phyloP scores from a whole-genome alignment of 2,797 vertebrate genomes.

The Ctenopoma multispine region DNA sequence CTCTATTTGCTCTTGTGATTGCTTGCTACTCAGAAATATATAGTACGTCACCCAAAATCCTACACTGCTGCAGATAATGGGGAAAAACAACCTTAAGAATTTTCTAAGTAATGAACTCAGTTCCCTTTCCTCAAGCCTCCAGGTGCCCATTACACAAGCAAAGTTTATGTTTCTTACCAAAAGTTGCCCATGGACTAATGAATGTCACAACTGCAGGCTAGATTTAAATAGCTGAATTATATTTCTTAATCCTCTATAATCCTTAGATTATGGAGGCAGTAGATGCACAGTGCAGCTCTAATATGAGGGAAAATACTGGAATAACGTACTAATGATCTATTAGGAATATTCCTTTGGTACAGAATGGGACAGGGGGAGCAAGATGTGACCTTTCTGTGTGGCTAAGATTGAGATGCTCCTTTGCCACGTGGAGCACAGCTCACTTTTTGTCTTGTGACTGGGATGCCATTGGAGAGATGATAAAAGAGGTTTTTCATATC shows the following conservation, averaged over 20 bases:
- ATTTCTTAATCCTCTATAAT: slow-evolving; percentile 12
- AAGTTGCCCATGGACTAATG: neutral
- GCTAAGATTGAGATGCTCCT: slow-evolving; percentile 1
- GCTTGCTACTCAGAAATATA: slow-evolving; percentile 41
- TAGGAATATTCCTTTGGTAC: no score
- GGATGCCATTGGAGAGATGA: slow-evolving; percentile 28
- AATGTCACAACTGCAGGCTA: neutral
- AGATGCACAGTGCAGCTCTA: neutral
- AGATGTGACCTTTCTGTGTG: slow-evolving; percentile 6
- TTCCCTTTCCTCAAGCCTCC: neutral
- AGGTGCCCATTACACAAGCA: neutral
- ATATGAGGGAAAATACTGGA: no score
- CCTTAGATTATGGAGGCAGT: neutral
- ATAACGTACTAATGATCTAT: no score
- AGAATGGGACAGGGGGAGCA: neutral
- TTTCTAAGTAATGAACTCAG: slow-evolving; percentile 12
- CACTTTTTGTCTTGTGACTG: slow-evolving; percentile 21
- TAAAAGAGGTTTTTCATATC: slow-evolving; percentile 23
- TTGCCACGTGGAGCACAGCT: slow-evolving; percentile 15
- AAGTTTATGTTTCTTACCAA: slow-evolving; percentile 1
- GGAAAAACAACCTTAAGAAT: slow-evolving; percentile 9
- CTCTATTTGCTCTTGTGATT: slow-evolving; percentile 52
- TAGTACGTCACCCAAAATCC: neutral
- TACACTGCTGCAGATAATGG: slow-evolving; percentile 8
- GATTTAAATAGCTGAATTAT: slow-evolving; percentile 14